Percentiles rank a stretch among this genome's conserved stretches.
These are phyloP conservation scores for Paralichthys olivaceus DNA, from an alignment of 2,113 vertebrate genomes.

Conservation along the genomic window DNA sequence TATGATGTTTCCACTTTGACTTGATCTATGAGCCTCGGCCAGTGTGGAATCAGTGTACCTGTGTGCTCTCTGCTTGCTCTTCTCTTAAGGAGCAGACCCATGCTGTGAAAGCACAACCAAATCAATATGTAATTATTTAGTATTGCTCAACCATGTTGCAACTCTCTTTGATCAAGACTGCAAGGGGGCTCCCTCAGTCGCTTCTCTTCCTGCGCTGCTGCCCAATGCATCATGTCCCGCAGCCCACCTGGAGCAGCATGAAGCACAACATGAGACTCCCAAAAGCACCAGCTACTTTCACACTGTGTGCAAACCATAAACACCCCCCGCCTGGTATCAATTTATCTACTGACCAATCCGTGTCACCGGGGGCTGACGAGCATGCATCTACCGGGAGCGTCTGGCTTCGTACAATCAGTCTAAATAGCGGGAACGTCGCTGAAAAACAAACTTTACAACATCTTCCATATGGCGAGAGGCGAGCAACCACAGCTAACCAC, in stretches of 20 bases:
- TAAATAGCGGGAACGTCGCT: slow-evolving; percentile 57
- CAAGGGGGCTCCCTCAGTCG: slow-evolving; percentile 71
- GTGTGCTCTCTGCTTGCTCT: slow-evolving; percentile 54
- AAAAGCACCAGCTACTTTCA: slow-evolving; percentile 63
- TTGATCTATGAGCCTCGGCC: slow-evolving; percentile 44
- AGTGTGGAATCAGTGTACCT: slow-evolving; percentile 46
- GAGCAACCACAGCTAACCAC: slow-evolving; percentile 75
- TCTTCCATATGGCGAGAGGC: slow-evolving; percentile 76
- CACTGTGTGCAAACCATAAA: slow-evolving; percentile 69
- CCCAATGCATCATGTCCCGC: slow-evolving; percentile 82
- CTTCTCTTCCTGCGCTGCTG: slow-evolving; percentile 60
- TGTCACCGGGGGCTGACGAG: slow-evolving; percentile 57
- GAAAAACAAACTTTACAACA: slow-evolving; percentile 77
- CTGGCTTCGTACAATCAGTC: slow-evolving; percentile 57
- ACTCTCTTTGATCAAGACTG: slow-evolving; percentile 86
- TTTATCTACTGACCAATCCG: slow-evolving; percentile 67
- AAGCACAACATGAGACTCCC: slow-evolving; percentile 59
- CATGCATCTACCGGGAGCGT: slow-evolving; percentile 39
- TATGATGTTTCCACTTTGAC: slow-evolving; percentile 27
- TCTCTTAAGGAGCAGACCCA: slow-evolving; percentile 38
- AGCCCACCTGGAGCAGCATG: slow-evolving; percentile 80
- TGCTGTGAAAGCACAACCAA: slow-evolving; percentile 62
- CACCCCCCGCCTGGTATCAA: slow-evolving; percentile 70
- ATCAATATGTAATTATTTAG: slow-evolving; percentile 90
- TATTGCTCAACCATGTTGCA: slow-evolving; percentile 84